Percentiles rank a stretch among this genome's conserved stretches.
Evolutionary conservation across 2,113 vertebrate genomes (phyloP).

Genomic region (Chrysemys picta): DNA sequence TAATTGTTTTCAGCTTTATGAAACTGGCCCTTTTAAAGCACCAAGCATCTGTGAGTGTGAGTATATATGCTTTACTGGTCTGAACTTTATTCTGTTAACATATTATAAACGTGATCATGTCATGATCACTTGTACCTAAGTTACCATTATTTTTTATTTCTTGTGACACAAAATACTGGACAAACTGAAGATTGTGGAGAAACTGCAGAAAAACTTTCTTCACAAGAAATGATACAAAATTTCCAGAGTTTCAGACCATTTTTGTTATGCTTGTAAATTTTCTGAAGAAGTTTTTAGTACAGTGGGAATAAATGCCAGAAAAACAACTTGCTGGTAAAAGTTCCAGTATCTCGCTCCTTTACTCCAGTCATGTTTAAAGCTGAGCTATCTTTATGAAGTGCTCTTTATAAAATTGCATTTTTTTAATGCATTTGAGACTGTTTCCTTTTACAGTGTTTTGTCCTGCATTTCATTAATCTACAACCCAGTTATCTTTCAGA

Average conservation of each 20-base stretch:
- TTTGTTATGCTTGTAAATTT: neutral
- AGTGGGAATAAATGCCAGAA: neutral
- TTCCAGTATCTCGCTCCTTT: neutral
- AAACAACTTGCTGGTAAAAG: neutral
- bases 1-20: no score
- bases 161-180: neutral
- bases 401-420: neutral
- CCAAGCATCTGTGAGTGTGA: no score
- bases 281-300: neutral
- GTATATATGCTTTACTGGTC: neutral
- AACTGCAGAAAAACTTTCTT: neutral
- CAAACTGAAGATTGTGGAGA: neutral
- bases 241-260: neutral
- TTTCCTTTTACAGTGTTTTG: neutral
- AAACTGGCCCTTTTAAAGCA: no score
- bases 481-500: accelerated
- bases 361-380: neutral
- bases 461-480: neutral
- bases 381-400: neutral
- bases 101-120: neutral
- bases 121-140: no score
- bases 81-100: neutral
- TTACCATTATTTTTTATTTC: neutral
- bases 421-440: neutral
- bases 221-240: neutral